phyloP scores from a whole-genome alignment of 2,797 vertebrate species.

The Schizothorax lantsangensis region DNA sequence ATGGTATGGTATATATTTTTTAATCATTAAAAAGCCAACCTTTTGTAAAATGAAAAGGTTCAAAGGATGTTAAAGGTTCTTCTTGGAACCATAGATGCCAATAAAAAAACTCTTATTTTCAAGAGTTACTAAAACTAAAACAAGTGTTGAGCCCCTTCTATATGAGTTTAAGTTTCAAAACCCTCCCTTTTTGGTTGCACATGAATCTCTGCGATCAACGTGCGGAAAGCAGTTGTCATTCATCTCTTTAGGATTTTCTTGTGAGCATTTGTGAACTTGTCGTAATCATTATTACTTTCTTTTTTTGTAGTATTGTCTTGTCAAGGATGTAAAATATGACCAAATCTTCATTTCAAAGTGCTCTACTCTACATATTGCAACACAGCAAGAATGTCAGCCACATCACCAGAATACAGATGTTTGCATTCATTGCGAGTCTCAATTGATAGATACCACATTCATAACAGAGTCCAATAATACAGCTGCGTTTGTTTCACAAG shows the following conservation, averaged over 20 bases:
- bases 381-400: neutral
- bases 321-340: neutral
- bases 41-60: neutral
- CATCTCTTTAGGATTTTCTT: neutral
- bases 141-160: neutral
- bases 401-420: conserved; percentile 32
- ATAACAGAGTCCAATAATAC: conserved; percentile 39
- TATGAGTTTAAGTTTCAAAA: conserved; percentile 8
- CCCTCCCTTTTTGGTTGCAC: neutral
- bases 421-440: conserved; percentile 30
- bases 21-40: neutral
- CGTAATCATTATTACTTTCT: neutral
- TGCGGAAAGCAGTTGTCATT: neutral
- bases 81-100: too few relatives aligned
- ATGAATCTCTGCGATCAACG: neutral
- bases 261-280: neutral
- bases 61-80: too few relatives aligned
- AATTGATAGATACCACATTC: conserved; percentile 55
- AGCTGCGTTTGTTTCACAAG: conserved; percentile 47
- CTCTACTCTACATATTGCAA: neutral
- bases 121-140: neutral
- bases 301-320: neutral
- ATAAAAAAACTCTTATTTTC: too few relatives aligned
- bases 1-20: too few relatives aligned
- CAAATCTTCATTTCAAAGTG: neutral